These are phyloP conservation scores for Lota lota DNA, from an alignment of 2,113 vertebrate genomes.

Conservation along the genomic window DNA sequence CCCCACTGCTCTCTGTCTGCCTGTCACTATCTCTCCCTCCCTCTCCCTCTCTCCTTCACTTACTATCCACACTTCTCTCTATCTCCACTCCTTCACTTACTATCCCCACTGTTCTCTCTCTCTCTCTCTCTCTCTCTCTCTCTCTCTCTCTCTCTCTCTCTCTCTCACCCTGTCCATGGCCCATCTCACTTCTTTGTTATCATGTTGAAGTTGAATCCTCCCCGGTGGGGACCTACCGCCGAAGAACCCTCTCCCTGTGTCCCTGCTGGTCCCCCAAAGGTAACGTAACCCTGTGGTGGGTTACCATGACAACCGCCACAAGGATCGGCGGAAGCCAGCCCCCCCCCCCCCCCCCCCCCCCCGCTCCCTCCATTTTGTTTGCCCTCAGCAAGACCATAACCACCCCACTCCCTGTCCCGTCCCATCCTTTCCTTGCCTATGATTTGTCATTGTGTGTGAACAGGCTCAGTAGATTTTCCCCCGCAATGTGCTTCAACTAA, in stretches of 20 bases:
- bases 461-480: conserved; percentile 56
- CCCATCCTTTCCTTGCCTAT: conserved; percentile 17
- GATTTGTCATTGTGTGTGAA: conserved; percentile 15
- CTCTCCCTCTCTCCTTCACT: conserved; percentile 36
- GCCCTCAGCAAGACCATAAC: neutral
- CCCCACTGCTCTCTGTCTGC: conserved; percentile 59
- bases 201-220: conserved; percentile 93
- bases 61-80: neutral
- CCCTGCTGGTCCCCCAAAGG: conserved; percentile 98
- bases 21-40: conserved; percentile 70
- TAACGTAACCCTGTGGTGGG: conserved; percentile 86
- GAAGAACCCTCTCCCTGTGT: conserved; percentile 98
- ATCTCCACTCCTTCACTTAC: conserved; percentile 44
- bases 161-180: conserved; percentile 39
- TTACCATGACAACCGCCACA: conserved; percentile 58
- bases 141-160: too few species aligned
- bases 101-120: conserved; percentile 68
- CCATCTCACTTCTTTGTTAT: conserved; percentile 43
- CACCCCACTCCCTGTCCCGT: conserved; percentile 1
- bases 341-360: neutral
- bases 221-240: conserved; percentile 93
- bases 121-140: neutral
- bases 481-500: conserved; percentile 4
- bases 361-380: neutral
- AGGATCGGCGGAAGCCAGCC: conserved; percentile 42